Evolutionary conservation across 2,888 invertebrate species (phyloP), one percentile per base, ranked within the genome.

Genomic region (Apodemia zela): DNA sequence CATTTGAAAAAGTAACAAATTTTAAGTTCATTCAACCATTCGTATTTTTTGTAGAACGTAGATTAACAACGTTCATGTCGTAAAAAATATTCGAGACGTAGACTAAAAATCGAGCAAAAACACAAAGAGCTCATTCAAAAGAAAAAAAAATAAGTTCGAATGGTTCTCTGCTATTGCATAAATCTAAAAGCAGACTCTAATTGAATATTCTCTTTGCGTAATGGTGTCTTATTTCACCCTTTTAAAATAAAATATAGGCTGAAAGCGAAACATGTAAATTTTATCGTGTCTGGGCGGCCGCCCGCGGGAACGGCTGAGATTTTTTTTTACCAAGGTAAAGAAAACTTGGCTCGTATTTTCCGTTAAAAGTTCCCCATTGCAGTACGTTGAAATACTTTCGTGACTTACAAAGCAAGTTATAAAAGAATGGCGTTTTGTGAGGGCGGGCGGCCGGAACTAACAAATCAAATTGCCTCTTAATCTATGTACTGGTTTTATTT

Each of bases 151-250:
- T 76, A 77, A 76, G 74, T 75, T 78, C 74, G 73, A 80, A 79
- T 75, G 70, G 73, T 74, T 69, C 72, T 73, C 72, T 73, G 71
- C 73, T 69, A 72, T 77, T 75, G 77, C 81, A 86, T 84, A 84
- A 88, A 89, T 87, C 85, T 83, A 80, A 80, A 80, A 81, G 77
- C 80, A 80, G 77, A 76, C 82, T 85, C 84, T 88, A 88, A 90
- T 89, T 90, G 86, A 89, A 89, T 89, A 90, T 90, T 90, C 89
- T 82, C 81, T 87, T 86, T 87, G 82, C 85, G 87, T 85, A 87
- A 87, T 82, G 76, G 81, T 80, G 79, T 82, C 85, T 87, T 87
- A 87, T 82, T 89, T 85, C 84, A 88, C 88, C 89, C 89, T 85
- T 89, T 72, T 87, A 88, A 87, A 89, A 87, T 85, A 89, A 90